A percentile compares a stretch with the other conserved stretches of the same genome.
Evolutionary conservation across 2,888 invertebrate species (phyloP).

Genomic region (Mesorhabditis belari): DNA sequence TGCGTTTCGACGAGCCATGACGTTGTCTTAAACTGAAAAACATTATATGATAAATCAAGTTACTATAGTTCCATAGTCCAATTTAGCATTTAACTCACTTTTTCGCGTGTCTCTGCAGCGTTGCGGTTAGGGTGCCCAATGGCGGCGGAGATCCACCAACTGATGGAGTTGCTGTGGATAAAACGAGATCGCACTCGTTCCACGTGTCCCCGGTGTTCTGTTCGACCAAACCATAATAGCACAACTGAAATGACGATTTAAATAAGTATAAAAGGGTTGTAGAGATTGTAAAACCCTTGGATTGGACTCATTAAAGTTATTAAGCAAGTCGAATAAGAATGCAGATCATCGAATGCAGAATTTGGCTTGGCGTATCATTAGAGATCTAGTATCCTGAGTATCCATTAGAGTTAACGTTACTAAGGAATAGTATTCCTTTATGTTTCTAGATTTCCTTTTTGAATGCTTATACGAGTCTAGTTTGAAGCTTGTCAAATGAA

Average conservation of each 20-base stretch:
- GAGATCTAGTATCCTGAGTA: too few relatives aligned
- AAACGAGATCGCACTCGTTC: slow-evolving; percentile 53
- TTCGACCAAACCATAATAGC: slow-evolving; percentile 55
- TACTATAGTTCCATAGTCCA: not conserved
- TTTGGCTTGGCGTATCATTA: too few relatives aligned
- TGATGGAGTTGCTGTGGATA: slow-evolving; percentile 55
- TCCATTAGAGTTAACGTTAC: too few relatives aligned
- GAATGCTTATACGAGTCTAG: too few relatives aligned
- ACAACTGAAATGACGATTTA: slow-evolving; percentile 27
- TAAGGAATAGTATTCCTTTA: too few relatives aligned
- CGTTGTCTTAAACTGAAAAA: slow-evolving; percentile 24
- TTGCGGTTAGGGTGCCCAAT: slow-evolving; percentile 43
- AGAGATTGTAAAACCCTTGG: not conserved
- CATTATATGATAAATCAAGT: not conserved
- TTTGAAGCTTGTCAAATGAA: too few relatives aligned
- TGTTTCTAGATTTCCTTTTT: too few relatives aligned
- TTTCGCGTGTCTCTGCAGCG: slow-evolving; percentile 7
- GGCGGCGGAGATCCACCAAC: slow-evolving; percentile 55
- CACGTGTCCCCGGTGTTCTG: slow-evolving; percentile 57
- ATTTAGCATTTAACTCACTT: not conserved
- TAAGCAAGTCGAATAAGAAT: too few relatives aligned
- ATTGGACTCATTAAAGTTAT: too few relatives aligned
- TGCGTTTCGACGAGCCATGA: slow-evolving; percentile 25
- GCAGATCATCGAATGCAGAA: too few relatives aligned
- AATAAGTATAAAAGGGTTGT: not conserved